A percentile compares a stretch with the other conserved stretches of the same genome.
Evolutionary conservation across 2,113 vertebrate genomes (phyloP).

Genomic region (Mormoops blainvillei): DNA sequence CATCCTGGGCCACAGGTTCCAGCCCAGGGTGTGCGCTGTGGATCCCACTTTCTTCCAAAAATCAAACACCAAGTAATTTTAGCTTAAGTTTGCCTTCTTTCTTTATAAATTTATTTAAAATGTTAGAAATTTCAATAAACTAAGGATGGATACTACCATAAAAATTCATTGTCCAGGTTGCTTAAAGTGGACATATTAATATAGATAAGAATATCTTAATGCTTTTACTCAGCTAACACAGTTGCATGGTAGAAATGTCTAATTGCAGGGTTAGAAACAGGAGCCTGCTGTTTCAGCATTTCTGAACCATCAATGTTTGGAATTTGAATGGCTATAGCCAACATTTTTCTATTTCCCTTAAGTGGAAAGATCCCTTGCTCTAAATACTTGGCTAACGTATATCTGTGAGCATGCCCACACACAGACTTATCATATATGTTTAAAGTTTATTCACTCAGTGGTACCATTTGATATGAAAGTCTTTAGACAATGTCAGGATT

Average conservation of each 20-base stretch:
- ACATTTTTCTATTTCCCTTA: neutral
- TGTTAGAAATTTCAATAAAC: neutral
- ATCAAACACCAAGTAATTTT: neutral
- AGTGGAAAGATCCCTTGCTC: neutral
- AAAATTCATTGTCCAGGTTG: neutral
- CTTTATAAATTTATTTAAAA: neutral
- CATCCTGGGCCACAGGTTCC: too few relatives aligned
- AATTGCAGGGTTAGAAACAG: neutral
- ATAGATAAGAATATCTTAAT: neutral
- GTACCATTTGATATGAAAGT: neutral
- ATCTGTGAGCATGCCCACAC: neutral
- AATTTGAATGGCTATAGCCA: neutral
- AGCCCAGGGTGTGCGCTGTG: neutral
- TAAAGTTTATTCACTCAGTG: neutral
- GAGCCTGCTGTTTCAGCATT: neutral
- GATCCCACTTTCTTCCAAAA: neutral
- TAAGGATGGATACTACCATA: neutral
- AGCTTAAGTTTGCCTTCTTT: neutral
- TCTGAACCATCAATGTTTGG: neutral
- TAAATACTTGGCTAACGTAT: constrained; percentile 9
- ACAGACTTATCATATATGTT: neutral
- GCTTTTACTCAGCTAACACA: neutral
- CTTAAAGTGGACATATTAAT: neutral
- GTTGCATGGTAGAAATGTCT: neutral
- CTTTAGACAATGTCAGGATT: neutral